A percentile compares a stretch with the other conserved stretches of the same genome.
phyloP scores from a whole-genome alignment of 2,113 vertebrate genomes.

The Marcusenius ussheri region DNA sequence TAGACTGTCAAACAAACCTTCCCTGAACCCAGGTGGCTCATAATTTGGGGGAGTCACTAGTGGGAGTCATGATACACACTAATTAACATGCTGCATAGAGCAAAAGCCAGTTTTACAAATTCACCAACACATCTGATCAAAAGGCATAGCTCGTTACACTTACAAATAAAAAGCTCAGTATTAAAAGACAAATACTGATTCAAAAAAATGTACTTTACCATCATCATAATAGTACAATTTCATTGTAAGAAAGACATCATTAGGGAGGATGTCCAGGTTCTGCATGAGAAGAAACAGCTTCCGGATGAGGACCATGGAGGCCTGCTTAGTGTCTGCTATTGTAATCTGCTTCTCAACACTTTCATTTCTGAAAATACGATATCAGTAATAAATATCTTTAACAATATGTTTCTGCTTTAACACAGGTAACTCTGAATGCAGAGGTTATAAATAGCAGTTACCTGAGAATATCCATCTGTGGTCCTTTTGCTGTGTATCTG shows the following conservation, averaged over 20 bases:
- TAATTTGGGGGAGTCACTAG: conserved; percentile 84
- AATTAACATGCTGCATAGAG: background rate
- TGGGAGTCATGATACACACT: background rate
- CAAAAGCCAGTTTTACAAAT: background rate
- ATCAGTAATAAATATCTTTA: background rate
- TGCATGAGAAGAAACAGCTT: conserved; percentile 92
- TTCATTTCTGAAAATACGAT: conserved; percentile 45
- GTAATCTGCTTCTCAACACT: conserved; percentile 44
- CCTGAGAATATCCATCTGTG: conserved; percentile 65
- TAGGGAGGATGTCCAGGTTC: conserved; percentile 72
- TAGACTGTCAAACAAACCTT: conserved; percentile 67
- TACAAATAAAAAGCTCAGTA: background rate
- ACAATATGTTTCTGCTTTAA: background rate
- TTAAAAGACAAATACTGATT: background rate
- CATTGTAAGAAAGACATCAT: conserved; percentile 79
- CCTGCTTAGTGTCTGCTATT: conserved; percentile 72
- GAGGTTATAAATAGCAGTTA: conserved; percentile 25
- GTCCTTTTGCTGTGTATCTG: conserved; percentile 75
- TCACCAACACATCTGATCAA: background rate
- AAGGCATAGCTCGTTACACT: background rate
- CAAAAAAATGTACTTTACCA: conserved; percentile 51
- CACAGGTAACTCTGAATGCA: background rate
- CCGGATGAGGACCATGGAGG: conserved; percentile 81
- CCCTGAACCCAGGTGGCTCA: conserved; percentile 87
- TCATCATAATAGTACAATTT: conserved; percentile 93